Base-by-base conservation (phyloP, 2,888 invertebrate genomes). In the Andrena dorsata region DNA sequence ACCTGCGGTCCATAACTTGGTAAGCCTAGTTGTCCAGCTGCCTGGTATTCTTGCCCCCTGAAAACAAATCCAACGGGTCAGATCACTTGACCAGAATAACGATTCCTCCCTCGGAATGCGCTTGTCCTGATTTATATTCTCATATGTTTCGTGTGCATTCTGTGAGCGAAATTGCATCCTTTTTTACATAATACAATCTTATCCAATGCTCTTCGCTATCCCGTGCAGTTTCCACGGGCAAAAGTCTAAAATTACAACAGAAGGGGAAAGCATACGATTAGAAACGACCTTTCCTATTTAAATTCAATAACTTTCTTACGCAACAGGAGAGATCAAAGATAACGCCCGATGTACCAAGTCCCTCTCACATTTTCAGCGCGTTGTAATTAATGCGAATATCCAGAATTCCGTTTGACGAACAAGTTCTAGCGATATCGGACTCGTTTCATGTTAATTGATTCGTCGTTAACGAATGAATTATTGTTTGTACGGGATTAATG, bases 1-100 rank as follows among this genome's bases (percentile, higher is more conserved):
- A 92, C 92, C 92, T 91, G 90, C 87, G 88, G 89, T 85, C 90
- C 92, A 92, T 93, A 90, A 82, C 87, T 87, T 16, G 87, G 83
- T 70, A 87, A 60, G 79, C 87, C 84, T 68, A 88, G 84, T 83
- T 88, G 87, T 35, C 84, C 88, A 20, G 82, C 79, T 53, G 73
- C 64, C 66, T 75, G 76, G 51, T 77, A 86, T 60, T 86, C 83
- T 69, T 83, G 83, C 30, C 64, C 72, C 69, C 83, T 83, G 69
- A 13, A 77, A 82, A 32, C 2, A 23, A 23, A 8, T 70, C 26
- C 4, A 8, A 20, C 4, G 0, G 6, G n/a, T 64, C 13, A 41
- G 35, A 63, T 41, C 26, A 20, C 7, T 26, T 2, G n/a, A 6
- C 10, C 28, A 1, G 2, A 20, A 65, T 3, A 26, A 1, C 3